phyloP scores from a whole-genome alignment of 2,113 vertebrate genomes.

The Sakesphorus luctuosus region DNA sequence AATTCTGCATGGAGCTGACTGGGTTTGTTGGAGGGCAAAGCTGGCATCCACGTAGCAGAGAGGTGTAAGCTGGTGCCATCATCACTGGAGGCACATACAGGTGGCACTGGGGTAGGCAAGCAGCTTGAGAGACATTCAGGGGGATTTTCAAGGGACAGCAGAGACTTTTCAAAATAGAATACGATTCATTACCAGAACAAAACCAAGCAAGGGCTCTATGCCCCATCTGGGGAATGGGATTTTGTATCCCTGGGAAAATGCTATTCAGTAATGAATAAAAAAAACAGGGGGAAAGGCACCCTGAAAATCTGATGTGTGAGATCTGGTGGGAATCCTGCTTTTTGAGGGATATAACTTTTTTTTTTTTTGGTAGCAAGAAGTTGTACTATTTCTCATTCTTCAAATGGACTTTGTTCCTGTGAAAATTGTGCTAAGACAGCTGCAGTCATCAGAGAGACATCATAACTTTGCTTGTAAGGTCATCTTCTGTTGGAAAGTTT shows the following conservation, averaged over 20 bases:
- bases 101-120: neutral
- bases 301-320: neutral
- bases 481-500: neutral
- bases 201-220: neutral
- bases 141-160: neutral
- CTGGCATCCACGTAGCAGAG: neutral
- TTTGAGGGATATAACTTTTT: neutral
- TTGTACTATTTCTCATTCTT: neutral
- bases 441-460: neutral
- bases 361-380: neutral
- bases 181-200: neutral
- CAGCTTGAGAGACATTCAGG: neutral
- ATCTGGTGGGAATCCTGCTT: neutral
- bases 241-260: neutral
- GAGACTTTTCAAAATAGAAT: neutral
- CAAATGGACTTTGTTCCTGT: neutral
- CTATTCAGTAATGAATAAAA: neutral
- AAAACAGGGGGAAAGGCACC: neutral
- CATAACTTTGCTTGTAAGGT: conserved; percentile 18
- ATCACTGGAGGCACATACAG: neutral
- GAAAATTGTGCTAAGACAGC: neutral
- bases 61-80: neutral
- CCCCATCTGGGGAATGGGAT: no score
- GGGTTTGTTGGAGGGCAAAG: neutral
- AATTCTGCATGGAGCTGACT: neutral